Conservation (phyloP, 2,888 invertebrate species). For the Caenorhabditis zanzibari region DNA sequence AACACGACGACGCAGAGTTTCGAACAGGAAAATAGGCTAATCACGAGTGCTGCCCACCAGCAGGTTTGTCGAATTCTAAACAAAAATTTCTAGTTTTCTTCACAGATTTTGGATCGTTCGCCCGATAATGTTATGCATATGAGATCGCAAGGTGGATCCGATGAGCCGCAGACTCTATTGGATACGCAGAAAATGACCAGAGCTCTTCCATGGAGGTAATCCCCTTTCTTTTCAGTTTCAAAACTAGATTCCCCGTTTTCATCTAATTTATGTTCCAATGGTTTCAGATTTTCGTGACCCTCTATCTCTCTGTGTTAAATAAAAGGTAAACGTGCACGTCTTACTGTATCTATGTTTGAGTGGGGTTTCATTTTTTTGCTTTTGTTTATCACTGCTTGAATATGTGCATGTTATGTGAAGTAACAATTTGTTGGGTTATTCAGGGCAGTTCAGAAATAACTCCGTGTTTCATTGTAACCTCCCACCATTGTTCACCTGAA, state of each 20-base stretch:
- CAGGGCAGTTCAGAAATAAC: too few relatives aligned
- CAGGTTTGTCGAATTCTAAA: conserved; percentile 46
- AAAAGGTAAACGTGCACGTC: conserved; percentile 59
- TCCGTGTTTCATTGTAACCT: too few relatives aligned
- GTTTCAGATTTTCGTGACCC: conserved; percentile 48
- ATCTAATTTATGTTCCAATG: conserved; percentile 13
- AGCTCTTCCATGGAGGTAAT: conserved; percentile 54
- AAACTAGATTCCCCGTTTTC: background rate
- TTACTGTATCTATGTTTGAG: conserved; percentile 12
- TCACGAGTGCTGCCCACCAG: conserved; percentile 65
- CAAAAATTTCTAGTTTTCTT: background rate
- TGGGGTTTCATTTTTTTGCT: background rate
- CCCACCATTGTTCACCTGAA: background rate
- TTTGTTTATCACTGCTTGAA: background rate
- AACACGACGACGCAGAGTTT: conserved; percentile 49
- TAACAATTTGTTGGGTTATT: too few relatives aligned
- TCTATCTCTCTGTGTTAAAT: conserved; percentile 37
- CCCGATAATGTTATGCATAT: conserved; percentile 25
- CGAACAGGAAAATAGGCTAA: conserved; percentile 73
- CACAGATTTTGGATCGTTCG: conserved; percentile 42
- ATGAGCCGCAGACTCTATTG: conserved; percentile 44
- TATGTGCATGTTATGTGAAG: background rate
- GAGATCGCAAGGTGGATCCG: conserved; percentile 38
- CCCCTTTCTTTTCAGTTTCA: background rate
- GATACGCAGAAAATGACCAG: conserved; percentile 48